Base-by-base conservation (phyloP, 2,888 invertebrate species). In the Trileptium ribeirensis region DNA sequence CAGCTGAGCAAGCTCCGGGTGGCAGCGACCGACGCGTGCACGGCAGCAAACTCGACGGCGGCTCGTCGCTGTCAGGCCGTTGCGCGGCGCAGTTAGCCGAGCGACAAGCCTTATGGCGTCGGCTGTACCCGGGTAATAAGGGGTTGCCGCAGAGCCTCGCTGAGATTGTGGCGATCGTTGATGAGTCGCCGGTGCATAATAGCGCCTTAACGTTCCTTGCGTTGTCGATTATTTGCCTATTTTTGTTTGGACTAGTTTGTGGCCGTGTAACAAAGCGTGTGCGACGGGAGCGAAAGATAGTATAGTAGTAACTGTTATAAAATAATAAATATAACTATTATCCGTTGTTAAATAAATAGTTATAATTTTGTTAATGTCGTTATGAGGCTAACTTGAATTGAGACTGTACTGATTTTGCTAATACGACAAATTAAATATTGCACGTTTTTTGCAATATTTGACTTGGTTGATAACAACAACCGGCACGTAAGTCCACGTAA, bases 201-300 rank as follows among this genome's bases (percentile, higher is more conserved):
- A 96, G 95, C 89, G 94, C 98, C 88, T 91, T 96, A 88, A 92
- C 95, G 83, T 91, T 95, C 86, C 83, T 94, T 80, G 91, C 95
- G 85, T 93, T 94, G 85, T 91, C 94, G 85, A 90, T 96, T 84
- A 94, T 94, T 78, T 90, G 94, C 88, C 93, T 97, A 87, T 97
- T 98, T 90, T 92, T 96, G 87, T 92, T 94, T 85, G 98, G 98
- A 84, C 92, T 98, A 87, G 95, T 96, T 87, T 96, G 96, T 89
- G 98, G 98, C 64, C 92, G 96, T 84, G 92, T 94, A 83, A 94
- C 95, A 29, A 94, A 94, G 88, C 92, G 94, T 74, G 88, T 90
- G 1, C 86, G 89, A 82, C 87, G 87, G 67, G 89, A 90, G 83
- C 85, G 90, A 82, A 91, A 91, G 85, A 89, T 89, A 82, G 90